Conservation (phyloP, 2,888 invertebrate genomes). For the Tetragonisca angustula region DNA sequence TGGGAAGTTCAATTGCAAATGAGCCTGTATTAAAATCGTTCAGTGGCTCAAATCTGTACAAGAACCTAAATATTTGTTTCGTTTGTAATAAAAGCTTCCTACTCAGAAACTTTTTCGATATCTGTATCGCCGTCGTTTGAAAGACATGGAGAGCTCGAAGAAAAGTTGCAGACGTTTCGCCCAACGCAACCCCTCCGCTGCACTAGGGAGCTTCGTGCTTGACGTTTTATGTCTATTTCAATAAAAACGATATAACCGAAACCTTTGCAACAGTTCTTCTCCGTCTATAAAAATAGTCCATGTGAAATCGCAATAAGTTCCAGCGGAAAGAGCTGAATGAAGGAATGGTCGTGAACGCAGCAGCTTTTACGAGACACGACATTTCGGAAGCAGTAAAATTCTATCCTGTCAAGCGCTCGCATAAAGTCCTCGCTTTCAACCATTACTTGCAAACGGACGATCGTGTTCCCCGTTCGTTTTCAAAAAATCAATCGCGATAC, state of each 20-base stretch:
- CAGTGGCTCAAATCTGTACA: background rate
- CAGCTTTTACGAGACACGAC: slow-evolving; percentile 75
- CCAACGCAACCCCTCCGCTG: slow-evolving; percentile 10
- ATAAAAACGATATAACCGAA: slow-evolving; percentile 62
- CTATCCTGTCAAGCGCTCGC: slow-evolving; percentile 72
- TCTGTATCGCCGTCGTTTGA: slow-evolving; percentile 21
- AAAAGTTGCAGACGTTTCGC: slow-evolving; percentile 39
- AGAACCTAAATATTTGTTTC: background rate
- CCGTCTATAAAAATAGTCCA: slow-evolving; percentile 69
- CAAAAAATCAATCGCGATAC: background rate
- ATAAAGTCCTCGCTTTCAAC: slow-evolving; percentile 65
- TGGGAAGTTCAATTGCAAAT: too few relatives aligned
- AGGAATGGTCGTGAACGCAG: slow-evolving; percentile 68
- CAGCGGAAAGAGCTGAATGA: slow-evolving; percentile 64
- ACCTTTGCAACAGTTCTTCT: slow-evolving; percentile 58
- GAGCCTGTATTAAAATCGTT: background rate
- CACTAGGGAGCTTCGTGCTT: background rate
- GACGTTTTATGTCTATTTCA: slow-evolving; percentile 56
- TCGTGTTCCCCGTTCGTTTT: background rate
- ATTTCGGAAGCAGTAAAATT: slow-evolving; percentile 79
- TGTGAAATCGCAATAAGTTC: slow-evolving; percentile 69
- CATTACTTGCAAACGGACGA: slow-evolving; percentile 21
- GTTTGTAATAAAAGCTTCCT: background rate
- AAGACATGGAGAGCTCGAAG: background rate
- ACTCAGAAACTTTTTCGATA: slow-evolving; percentile 3